A percentile compares a stretch with the other conserved stretches of the same genome.
Evolutionary conservation across 2,113 vertebrate genomes (phyloP).

Genomic region (Progne subis): DNA sequence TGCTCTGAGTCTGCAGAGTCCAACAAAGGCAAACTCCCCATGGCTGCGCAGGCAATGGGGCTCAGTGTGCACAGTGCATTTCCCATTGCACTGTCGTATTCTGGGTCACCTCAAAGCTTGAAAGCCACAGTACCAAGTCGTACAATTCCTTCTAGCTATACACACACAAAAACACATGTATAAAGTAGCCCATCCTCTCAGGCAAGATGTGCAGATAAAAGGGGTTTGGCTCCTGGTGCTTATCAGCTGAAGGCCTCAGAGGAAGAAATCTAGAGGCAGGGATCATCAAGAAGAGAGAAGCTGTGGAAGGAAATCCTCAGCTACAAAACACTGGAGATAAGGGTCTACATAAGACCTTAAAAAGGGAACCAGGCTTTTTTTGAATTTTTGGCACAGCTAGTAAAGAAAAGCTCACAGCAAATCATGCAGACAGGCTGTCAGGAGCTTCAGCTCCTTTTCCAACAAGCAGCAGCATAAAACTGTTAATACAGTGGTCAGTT

Average conservation of each 20-base stretch:
- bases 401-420: not conserved
- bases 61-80: accelerated
- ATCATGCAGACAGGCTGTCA: not conserved
- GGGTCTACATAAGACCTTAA: not conserved
- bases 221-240: not conserved
- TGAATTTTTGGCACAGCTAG: not conserved
- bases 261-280: not conserved
- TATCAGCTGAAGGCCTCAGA: not conserved
- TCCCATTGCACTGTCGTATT: accelerated
- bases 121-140: not conserved
- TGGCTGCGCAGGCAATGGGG: not conserved
- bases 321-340: not conserved
- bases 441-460: not conserved
- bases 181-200: not conserved
- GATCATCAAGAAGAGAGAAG: not conserved
- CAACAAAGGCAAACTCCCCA: not conserved
- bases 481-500: not conserved
- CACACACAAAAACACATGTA: not conserved
- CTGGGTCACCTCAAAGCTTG: not conserved
- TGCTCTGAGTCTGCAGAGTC: not conserved
- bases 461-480: not conserved
- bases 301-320: not conserved
- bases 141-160: not conserved
- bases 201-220: not conserved
- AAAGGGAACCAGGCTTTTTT: not conserved